A percentile compares a stretch with the other conserved stretches of the same genome.
Conservation (phyloP, 2,888 invertebrate species). For the Aspidapion aeneum region DNA sequence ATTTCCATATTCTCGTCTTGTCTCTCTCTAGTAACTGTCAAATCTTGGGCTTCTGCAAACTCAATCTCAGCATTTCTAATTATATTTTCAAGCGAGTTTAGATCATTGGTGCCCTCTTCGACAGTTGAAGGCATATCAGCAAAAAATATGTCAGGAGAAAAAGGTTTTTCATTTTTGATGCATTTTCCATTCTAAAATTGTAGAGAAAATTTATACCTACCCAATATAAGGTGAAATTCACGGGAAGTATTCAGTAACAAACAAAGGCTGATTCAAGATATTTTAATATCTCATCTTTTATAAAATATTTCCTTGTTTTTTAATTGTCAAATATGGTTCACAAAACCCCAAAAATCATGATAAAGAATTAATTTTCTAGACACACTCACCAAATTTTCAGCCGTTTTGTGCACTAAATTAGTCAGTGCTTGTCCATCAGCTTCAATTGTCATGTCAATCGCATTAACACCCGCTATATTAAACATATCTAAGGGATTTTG, state of each 20-base stretch:
- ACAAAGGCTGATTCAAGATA: too few relatives aligned
- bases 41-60: neutral
- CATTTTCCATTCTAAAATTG: too few relatives aligned
- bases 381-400: neutral
- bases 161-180: constrained; percentile 12
- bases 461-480: neutral
- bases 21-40: neutral
- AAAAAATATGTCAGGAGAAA: constrained; percentile 39
- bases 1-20: neutral
- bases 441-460: neutral
- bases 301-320: too few relatives aligned
- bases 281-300: too few relatives aligned
- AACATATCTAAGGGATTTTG: constrained; percentile 15
- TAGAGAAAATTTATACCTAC: too few relatives aligned
- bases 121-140: constrained; percentile 25
- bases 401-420: neutral
- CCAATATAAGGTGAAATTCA: too few relatives aligned
- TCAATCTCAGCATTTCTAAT: neutral
- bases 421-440: neutral
- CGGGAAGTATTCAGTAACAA: too few relatives aligned
- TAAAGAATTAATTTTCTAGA: too few relatives aligned
- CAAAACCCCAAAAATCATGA: too few relatives aligned
- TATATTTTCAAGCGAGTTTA: neutral
- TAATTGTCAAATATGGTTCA: too few relatives aligned
- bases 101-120: neutral